Evolutionary conservation across 2,113 vertebrate genomes (phyloP).

Genomic region (Psephotus haematonotus): DNA sequence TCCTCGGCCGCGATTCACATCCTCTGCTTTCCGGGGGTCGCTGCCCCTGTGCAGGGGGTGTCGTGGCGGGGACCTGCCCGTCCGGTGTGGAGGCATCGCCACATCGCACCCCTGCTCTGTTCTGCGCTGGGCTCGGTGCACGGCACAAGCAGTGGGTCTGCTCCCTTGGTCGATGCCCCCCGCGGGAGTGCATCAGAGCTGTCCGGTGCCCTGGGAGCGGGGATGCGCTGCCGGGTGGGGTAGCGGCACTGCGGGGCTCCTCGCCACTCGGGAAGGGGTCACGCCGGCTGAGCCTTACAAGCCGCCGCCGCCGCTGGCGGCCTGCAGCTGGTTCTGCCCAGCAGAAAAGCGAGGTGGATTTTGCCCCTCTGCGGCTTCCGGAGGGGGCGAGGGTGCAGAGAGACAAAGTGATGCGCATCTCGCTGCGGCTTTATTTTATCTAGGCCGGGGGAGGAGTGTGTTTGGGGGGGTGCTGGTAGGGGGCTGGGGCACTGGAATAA

Average conservation of each 20-base stretch:
- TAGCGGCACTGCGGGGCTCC: fast-evolving
- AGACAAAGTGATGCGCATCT: fast-evolving
- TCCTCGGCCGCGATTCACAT: not conserved
- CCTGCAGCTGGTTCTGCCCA: no score
- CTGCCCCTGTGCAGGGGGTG: fast-evolving
- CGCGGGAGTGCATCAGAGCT: no score
- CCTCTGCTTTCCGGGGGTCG: not conserved
- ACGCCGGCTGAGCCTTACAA: fast-evolving
- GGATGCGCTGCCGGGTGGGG: no score
- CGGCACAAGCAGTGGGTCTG: not conserved
- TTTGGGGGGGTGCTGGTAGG: not conserved
- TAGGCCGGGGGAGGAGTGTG: fast-evolving
- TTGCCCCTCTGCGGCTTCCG: not conserved
- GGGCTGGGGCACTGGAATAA: fast-evolving
- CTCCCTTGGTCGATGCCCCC: fast-evolving
- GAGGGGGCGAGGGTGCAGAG: fast-evolving
- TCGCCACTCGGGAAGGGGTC: not conserved
- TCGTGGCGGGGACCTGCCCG: not conserved
- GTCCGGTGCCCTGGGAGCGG: no score
- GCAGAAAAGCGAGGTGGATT: not conserved
- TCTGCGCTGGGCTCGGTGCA: not conserved
- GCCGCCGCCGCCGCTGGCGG: not conserved
- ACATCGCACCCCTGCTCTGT: not conserved
- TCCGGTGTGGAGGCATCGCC: not conserved
- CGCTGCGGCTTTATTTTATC: not conserved